These are phyloP conservation scores for Rutilus rutilus DNA, from an alignment of 2,113 vertebrate species.

Conservation along the genomic window DNA sequence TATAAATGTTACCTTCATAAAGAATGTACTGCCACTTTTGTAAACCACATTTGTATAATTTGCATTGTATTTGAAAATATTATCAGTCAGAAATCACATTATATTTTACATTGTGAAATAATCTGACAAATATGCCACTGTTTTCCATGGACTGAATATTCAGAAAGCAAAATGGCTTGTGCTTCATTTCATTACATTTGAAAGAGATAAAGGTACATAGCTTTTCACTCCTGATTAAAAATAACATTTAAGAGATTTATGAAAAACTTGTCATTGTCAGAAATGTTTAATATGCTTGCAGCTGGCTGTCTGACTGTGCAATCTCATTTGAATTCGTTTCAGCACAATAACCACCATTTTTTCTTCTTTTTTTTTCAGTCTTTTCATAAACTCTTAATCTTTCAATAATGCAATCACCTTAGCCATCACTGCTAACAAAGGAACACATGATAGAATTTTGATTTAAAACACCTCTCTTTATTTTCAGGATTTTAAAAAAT, in stretches of 20 bases:
- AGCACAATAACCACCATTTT: conserved; percentile 20
- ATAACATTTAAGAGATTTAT: conserved; percentile 66
- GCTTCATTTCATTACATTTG: conserved; percentile 55
- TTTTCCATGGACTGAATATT: conserved; percentile 12
- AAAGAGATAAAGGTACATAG: conserved; percentile 68
- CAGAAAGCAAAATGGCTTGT: conserved; percentile 19
- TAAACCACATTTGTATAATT: not conserved
- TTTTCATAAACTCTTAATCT: conserved; percentile 26
- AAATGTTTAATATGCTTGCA: conserved; percentile 63
- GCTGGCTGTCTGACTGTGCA: conserved; percentile 50
- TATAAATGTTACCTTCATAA: not conserved
- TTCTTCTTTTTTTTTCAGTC: conserved; percentile 35
- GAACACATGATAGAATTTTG: not conserved
- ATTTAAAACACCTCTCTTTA: not conserved
- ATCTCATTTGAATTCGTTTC: conserved; percentile 45
- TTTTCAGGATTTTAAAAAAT: not conserved
- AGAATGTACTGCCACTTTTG: not conserved
- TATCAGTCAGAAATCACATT: not conserved
- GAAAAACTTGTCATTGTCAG: conserved; percentile 54
- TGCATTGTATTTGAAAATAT: not conserved
- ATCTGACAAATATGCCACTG: not conserved
- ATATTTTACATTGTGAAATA: not conserved
- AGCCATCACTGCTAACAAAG: conserved; percentile 26
- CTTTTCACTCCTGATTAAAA: conserved; percentile 69
- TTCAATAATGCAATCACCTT: conserved; percentile 52